Evolutionary conservation across 2,113 vertebrate species (phyloP).

Genomic region (Caloenas nicobarica): DNA sequence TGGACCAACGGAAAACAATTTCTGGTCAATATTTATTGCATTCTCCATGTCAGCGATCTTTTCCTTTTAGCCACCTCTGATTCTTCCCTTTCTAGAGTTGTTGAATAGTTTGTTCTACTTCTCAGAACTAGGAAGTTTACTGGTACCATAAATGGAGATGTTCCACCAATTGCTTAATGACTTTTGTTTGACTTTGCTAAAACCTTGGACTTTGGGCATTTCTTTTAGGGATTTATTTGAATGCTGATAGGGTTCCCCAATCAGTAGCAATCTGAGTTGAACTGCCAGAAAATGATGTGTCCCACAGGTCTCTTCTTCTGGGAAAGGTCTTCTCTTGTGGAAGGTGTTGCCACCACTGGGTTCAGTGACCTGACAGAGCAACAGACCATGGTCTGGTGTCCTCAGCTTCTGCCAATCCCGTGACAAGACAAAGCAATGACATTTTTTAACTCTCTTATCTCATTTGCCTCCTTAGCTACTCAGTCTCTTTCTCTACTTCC

Average conservation of each 20-base stretch:
- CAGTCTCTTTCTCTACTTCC: background rate
- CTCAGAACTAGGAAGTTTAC: background rate
- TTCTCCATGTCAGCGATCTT: background rate
- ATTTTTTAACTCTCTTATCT: background rate
- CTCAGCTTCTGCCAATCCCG: background rate
- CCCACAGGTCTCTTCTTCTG: background rate
- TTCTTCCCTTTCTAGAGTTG: background rate
- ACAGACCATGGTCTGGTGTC: background rate
- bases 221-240: background rate
- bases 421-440: background rate
- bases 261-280: background rate
- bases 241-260: rapidly evolving
- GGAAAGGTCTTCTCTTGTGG: background rate
- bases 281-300: background rate
- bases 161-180: background rate
- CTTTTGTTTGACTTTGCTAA: background rate
- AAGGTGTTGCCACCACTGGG: background rate
- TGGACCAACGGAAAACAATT: background rate
- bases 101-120: background rate
- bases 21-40: background rate
- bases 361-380: background rate
- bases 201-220: background rate
- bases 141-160: rapidly evolving
- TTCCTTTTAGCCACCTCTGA: background rate
- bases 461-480: background rate